Evolutionary conservation across 2,888 invertebrate genomes (phyloP).

Genomic region (Brachypterus glaber): DNA sequence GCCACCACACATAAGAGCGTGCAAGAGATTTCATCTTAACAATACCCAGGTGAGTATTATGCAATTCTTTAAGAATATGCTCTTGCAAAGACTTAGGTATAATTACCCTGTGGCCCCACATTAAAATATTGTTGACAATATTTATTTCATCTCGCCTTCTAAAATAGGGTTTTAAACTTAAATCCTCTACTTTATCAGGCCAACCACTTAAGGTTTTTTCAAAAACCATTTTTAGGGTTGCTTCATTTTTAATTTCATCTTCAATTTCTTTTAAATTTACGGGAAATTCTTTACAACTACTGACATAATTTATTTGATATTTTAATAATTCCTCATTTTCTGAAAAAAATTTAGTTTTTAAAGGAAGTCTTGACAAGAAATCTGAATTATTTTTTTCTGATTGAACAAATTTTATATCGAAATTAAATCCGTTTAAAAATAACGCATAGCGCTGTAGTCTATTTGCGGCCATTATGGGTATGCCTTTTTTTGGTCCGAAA

Average conservation of each 20-base stretch:
- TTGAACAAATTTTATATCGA: not conserved
- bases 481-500: slow-evolving; percentile 11
- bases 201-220: no score
- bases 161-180: not conserved
- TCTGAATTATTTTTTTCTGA: no score
- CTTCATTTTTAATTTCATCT: no score
- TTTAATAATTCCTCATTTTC: not conserved
- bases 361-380: no score
- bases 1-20: not conserved
- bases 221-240: no score
- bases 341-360: no score
- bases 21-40: not conserved
- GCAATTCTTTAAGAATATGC: not conserved
- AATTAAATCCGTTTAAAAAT: not conserved
- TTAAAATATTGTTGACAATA: not conserved
- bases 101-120: not conserved
- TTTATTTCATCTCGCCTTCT: not conserved
- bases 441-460: slow-evolving; percentile 8
- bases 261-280: no score
- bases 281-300: no score
- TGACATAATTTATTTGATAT: no score
- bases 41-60: slow-evolving; percentile 9
- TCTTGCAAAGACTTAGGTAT: not conserved
- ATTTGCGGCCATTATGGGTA: slow-evolving; percentile 8
- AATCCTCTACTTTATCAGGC: not conserved